Conservation (phyloP, 2,888 invertebrate species). For the Amblyteles armatorius region DNA sequence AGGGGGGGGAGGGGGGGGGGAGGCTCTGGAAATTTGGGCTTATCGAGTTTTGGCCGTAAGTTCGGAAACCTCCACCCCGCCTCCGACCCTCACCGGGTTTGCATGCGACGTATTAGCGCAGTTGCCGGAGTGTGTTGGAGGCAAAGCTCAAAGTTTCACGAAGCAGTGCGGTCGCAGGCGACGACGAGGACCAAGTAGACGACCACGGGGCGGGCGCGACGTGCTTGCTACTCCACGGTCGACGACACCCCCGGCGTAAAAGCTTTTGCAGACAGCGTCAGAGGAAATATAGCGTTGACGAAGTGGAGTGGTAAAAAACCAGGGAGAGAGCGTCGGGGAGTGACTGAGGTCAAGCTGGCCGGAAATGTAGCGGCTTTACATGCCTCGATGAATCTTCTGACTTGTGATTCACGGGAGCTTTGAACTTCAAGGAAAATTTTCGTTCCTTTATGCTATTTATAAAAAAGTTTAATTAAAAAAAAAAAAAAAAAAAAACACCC, state of each 20-base stretch:
- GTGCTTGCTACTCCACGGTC: constrained; percentile 49
- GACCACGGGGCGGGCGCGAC: constrained; percentile 46
- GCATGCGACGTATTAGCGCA: not conserved
- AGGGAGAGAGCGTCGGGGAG: constrained; percentile 7
- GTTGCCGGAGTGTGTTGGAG: constrained; percentile 8
- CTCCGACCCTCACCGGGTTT: not conserved
- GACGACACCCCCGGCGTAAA: constrained; percentile 62
- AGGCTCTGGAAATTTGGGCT: not conserved
- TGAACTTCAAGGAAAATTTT: constrained; percentile 10
- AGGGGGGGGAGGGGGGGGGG: too few relatives aligned
- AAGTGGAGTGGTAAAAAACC: not conserved
- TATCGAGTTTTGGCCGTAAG: not conserved
- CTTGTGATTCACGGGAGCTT: not conserved
- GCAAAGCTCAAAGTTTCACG: constrained; percentile 18
- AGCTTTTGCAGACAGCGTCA: constrained; percentile 61
- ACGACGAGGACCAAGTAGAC: constrained; percentile 43
- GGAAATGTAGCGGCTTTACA: constrained; percentile 22
- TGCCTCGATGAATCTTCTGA: constrained; percentile 12
- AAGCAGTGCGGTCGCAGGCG: constrained; percentile 18
- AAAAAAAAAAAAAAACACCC: not conserved
- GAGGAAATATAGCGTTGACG: constrained; percentile 42
- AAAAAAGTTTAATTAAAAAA: constrained; percentile 10
- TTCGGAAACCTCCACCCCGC: not conserved
- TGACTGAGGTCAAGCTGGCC: constrained; percentile 24
- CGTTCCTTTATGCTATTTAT: not conserved